These are phyloP conservation scores for Trachymyrmex cornetzi DNA, from an alignment of 1,140 invertebrate species.

Conservation along the genomic window DNA sequence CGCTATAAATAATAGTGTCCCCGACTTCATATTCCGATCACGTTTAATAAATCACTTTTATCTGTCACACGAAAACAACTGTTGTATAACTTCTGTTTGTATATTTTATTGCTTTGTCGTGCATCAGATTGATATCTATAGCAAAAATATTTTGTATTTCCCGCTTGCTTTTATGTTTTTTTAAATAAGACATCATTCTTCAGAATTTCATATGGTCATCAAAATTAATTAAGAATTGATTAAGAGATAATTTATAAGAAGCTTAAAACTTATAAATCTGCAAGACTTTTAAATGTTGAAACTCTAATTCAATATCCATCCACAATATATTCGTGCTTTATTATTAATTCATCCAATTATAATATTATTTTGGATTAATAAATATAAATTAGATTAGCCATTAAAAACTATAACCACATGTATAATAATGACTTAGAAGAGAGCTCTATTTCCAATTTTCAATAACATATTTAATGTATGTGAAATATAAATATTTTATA, in stretches of 20 bases:
- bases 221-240: background rate
- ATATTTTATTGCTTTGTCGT: conserved; percentile 51
- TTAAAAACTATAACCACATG: background rate
- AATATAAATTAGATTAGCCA: background rate
- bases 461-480: background rate
- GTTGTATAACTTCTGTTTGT: conserved; percentile 46
- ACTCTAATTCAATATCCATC: background rate
- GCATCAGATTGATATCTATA: conserved; percentile 37
- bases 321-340: background rate
- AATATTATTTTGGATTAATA: background rate
- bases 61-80: conserved; percentile 31
- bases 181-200: background rate
- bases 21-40: conserved; percentile 44
- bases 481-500: background rate
- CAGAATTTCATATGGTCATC: background rate
- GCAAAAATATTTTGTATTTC: conserved; percentile 34
- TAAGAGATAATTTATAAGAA: background rate
- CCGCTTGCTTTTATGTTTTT: background rate
- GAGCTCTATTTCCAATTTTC: background rate
- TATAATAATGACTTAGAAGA: background rate
- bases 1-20: conserved; percentile 38
- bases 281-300: background rate
- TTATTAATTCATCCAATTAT: background rate
- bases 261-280: background rate
- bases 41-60: conserved; percentile 49